These are phyloP conservation scores for Chelonoidis abingdonii DNA, from an alignment of 2,113 vertebrate genomes.

Conservation along the genomic window DNA sequence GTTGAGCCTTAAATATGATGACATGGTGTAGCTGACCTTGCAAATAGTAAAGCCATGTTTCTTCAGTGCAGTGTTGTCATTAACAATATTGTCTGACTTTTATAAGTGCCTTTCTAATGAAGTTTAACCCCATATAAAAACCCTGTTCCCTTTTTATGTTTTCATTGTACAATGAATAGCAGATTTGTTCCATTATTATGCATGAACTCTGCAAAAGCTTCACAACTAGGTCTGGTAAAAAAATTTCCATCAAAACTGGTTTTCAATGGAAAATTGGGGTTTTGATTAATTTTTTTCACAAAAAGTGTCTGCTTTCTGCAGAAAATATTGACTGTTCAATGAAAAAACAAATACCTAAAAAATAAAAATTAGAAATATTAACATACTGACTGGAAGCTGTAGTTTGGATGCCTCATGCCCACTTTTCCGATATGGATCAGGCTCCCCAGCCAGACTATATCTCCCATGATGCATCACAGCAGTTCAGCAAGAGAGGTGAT, in stretches of 20 bases:
- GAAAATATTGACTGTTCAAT: too few species aligned
- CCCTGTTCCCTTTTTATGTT: neutral
- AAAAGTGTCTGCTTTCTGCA: neutral
- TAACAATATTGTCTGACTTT: neutral
- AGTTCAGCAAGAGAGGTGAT: neutral
- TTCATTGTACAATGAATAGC: neutral
- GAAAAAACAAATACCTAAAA: neutral
- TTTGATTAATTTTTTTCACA: neutral
- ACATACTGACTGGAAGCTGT: neutral
- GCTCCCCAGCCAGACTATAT: neutral
- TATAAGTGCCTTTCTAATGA: neutral
- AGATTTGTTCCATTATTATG: neutral
- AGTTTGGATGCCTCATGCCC: neutral
- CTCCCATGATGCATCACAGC: neutral
- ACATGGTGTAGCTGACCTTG: neutral
- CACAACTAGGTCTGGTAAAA: neutral
- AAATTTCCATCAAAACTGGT: neutral
- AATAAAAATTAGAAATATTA: neutral
- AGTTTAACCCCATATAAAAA: neutral
- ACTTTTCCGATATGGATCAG: neutral
- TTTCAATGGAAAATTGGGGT: neutral
- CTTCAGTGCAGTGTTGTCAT: neutral
- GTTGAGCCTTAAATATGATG: slow-evolving; percentile 1
- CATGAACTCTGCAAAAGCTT: neutral
- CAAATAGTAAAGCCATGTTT: neutral